Evolutionary conservation across 2,113 vertebrate species (phyloP).

Genomic region (Sialia sialis): DNA sequence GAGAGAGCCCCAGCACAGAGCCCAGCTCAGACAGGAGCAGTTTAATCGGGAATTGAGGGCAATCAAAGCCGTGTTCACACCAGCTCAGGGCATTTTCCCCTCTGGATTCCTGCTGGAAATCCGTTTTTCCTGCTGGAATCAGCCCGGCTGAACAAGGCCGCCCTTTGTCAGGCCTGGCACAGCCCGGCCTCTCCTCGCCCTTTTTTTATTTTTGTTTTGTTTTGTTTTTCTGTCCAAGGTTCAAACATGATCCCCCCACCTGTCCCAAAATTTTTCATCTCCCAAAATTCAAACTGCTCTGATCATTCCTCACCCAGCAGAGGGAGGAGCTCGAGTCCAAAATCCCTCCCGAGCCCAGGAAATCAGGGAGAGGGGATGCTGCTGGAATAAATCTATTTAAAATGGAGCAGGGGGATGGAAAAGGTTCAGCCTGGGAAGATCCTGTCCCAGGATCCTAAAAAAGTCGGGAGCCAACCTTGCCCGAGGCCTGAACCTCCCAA

Average conservation of each 20-base stretch:
- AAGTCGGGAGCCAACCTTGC: neutral
- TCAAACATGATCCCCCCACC: no score
- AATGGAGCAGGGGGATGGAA: neutral
- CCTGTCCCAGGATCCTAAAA: neutral
- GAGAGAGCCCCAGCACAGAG: neutral
- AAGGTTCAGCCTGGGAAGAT: neutral
- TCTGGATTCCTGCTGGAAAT: neutral
- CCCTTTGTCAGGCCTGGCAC: neutral
- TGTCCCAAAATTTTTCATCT: neutral
- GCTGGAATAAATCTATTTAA: fast-evolving
- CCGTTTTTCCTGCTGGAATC: neutral
- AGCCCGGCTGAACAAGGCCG: neutral
- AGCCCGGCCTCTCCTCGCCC: neutral
- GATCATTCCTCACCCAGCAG: neutral
- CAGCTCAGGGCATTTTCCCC: neutral
- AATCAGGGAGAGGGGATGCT: neutral
- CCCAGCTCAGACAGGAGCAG: no score
- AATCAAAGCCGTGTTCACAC: neutral
- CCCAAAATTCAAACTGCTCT: neutral
- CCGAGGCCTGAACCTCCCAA: neutral
- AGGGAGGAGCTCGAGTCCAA: neutral
- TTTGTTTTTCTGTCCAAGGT: neutral
- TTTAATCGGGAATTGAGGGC: neutral
- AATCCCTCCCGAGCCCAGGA: neutral
- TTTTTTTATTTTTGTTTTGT: neutral